phyloP scores from a whole-genome alignment of 2,113 vertebrate species.

The Chinchilla lanigera region DNA sequence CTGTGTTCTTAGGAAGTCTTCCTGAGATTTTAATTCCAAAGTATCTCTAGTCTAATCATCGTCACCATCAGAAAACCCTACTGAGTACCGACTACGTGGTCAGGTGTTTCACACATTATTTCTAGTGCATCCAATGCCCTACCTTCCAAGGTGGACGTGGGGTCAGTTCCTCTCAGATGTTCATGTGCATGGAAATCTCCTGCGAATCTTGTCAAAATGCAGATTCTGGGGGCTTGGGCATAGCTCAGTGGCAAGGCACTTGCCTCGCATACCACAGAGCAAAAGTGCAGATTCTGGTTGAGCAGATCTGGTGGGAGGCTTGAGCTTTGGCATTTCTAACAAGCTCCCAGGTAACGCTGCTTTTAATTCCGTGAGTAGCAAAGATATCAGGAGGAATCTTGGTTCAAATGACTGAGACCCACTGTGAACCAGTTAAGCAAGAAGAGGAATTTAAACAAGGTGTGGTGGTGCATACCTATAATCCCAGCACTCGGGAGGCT shows the following conservation, averaged over 20 bases:
- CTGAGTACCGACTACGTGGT: neutral
- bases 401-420: neutral
- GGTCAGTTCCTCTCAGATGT: neutral
- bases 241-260: neutral
- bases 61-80: neutral
- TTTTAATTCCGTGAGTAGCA: neutral
- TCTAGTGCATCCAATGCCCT: neutral
- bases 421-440: neutral
- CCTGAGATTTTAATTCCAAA: neutral
- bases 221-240: neutral
- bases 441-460: neutral
- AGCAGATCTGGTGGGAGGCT: neutral
- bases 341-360: neutral
- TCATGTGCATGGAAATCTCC: neutral
- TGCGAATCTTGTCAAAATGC: neutral
- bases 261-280: neutral
- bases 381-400: neutral
- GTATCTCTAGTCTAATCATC: neutral
- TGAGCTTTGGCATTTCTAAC: neutral
- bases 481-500: too few relatives aligned
- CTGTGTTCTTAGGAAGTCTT: neutral
- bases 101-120: neutral
- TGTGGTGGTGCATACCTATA: too few relatives aligned
- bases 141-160: neutral
- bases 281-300: neutral